phyloP scores from a whole-genome alignment of 1,140 invertebrate species.

The Aphaenogaster rudis region DNA sequence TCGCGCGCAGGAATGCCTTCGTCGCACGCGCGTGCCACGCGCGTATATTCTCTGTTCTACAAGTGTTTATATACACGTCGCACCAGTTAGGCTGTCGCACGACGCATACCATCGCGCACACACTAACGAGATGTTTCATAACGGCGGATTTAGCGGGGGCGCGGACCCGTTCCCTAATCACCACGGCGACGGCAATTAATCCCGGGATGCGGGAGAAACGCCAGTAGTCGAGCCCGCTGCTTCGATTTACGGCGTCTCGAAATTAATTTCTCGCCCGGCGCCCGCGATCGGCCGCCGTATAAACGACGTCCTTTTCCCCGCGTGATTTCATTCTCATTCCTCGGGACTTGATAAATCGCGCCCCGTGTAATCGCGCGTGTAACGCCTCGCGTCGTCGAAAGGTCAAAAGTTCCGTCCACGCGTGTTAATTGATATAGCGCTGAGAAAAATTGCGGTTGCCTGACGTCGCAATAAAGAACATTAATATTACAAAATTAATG shows the following conservation, averaged over 20 bases:
- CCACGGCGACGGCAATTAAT: slow-evolving; percentile 69
- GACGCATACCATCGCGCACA: slow-evolving; percentile 28
- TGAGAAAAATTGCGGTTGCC: slow-evolving; percentile 1
- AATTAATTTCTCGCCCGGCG: slow-evolving; percentile 64
- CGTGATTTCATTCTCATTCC: slow-evolving; percentile 43
- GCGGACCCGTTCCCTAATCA: slow-evolving; percentile 47
- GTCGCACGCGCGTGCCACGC: slow-evolving; percentile 7
- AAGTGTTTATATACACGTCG: slow-evolving; percentile 25
- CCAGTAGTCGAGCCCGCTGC: slow-evolving; percentile 46
- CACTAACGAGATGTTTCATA: slow-evolving; percentile 73
- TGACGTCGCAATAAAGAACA: not conserved
- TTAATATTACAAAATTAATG: slow-evolving; percentile 25
- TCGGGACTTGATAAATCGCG: slow-evolving; percentile 1
- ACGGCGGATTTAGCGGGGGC: slow-evolving; percentile 63
- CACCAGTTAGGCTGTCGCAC: slow-evolving; percentile 4
- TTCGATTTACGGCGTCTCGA: slow-evolving; percentile 63
- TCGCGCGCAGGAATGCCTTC: slow-evolving; percentile 45
- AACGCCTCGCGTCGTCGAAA: not conserved
- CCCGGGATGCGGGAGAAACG: slow-evolving; percentile 24
- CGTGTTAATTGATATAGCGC: slow-evolving; percentile 18
- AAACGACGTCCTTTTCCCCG: not conserved
- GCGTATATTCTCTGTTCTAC: slow-evolving; percentile 9
- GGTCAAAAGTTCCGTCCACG: slow-evolving; percentile 24
- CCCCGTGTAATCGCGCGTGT: not conserved
- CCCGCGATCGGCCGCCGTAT: not conserved